Conservation (phyloP, 2,888 invertebrate species). For the Xestoiulus laeticollis region DNA sequence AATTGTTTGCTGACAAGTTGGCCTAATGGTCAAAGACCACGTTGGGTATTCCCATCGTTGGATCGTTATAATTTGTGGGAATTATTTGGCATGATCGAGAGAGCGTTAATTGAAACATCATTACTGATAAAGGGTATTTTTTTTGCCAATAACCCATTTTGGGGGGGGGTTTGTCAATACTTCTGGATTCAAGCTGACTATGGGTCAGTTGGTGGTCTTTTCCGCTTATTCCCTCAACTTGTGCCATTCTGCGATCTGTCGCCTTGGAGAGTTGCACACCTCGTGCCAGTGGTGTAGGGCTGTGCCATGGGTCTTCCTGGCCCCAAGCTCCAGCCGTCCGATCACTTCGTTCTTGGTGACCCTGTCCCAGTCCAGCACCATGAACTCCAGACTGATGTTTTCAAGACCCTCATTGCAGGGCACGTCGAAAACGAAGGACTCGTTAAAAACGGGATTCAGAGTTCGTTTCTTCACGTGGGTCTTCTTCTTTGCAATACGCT, state of each 20-base stretch:
- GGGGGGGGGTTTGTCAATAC: slow-evolving; percentile 3
- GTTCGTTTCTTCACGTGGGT: slow-evolving; percentile 99
- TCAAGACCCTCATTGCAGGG: slow-evolving; percentile 82
- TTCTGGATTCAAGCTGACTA: not conserved
- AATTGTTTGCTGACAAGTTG: slow-evolving; percentile 13
- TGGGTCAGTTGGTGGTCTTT: not conserved
- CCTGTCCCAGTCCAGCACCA: slow-evolving; percentile 95
- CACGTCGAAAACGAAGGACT: slow-evolving; percentile 97
- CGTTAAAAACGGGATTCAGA: slow-evolving; percentile 97
- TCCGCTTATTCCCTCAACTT: slow-evolving; percentile 82
- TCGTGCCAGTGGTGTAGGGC: slow-evolving; percentile 97
- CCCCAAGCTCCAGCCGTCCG: slow-evolving; percentile 90
- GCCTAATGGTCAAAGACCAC: not conserved
- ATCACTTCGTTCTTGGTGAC: slow-evolving; percentile 99
- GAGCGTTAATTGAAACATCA: not conserved
- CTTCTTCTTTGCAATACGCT: slow-evolving; percentile 98
- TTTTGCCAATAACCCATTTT: not conserved
- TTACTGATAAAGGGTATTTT: not conserved
- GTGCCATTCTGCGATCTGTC: slow-evolving; percentile 99
- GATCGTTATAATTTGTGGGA: not conserved
- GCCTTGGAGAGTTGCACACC: slow-evolving; percentile 94
- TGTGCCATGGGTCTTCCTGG: slow-evolving; percentile 76
- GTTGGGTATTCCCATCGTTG: not conserved
- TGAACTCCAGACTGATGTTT: slow-evolving; percentile 85
- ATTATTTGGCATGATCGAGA: slow-evolving; percentile 6